Conservation (phyloP, 1,140 invertebrate genomes). For the Neocloeon triangulifer region DNA sequence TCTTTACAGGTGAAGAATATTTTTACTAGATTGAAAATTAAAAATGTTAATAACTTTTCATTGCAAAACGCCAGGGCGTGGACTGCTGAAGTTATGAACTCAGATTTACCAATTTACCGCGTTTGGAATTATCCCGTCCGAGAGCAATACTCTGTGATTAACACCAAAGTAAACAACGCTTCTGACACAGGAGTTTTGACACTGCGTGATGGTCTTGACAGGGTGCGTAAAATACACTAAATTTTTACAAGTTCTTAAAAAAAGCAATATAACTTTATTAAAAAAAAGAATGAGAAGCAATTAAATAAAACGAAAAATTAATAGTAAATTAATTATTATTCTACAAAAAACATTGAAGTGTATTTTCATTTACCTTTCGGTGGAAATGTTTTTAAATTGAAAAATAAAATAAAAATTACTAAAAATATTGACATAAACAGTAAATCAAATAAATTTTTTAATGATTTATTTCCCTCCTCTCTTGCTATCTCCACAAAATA, state of each 20-base stretch:
- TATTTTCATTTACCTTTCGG: background rate
- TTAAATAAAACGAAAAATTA: background rate
- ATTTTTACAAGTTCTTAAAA: background rate
- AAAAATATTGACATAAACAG: background rate
- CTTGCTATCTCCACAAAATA: no score
- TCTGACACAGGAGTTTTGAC: no score
- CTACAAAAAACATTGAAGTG: background rate
- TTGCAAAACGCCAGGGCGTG: constrained; percentile 40
- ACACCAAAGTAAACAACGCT: no score
- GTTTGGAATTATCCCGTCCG: constrained; percentile 88
- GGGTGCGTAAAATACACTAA: constrained; percentile 18
- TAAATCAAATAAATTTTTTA: no score
- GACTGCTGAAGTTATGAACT: constrained; percentile 71
- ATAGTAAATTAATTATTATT: constrained; percentile 6
- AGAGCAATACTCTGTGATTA: constrained; percentile 75
- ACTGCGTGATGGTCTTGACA: constrained; percentile 55
- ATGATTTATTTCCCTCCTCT: no score
- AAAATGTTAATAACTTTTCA: constrained; percentile 2
- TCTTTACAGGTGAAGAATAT: constrained; percentile 40
- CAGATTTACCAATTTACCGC: constrained; percentile 48
- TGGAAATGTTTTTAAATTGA: background rate
- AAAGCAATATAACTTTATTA: background rate
- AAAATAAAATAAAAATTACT: background rate
- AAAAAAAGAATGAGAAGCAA: background rate
- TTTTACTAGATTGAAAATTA: background rate